Evolutionary conservation across 2,888 invertebrate species (phyloP).

Genomic region (Gasteruption jaculator): DNA sequence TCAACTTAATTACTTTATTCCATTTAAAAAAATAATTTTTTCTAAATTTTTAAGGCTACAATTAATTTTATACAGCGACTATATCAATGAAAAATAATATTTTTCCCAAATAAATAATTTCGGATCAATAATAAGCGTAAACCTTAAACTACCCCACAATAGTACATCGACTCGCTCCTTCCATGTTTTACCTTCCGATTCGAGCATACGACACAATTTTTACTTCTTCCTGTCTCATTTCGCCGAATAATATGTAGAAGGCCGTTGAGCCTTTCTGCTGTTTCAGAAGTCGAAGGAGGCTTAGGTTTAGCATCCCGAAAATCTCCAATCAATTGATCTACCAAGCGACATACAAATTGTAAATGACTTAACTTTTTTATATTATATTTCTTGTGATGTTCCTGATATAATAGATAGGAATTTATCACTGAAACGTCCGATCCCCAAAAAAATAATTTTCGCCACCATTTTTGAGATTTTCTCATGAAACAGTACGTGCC

Average conservation of each 20-base stretch:
- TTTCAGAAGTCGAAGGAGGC: constrained; percentile 12
- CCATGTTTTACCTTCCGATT: constrained; percentile 11
- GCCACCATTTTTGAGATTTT: constrained; percentile 30
- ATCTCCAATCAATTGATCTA: constrained; percentile 16
- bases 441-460: constrained; percentile 30
- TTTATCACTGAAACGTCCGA: constrained; percentile 15
- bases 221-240: constrained; percentile 11
- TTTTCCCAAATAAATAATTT: too few relatives aligned
- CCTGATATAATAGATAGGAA: constrained; percentile 15
- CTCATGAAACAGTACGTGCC: constrained; percentile 16
- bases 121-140: too few relatives aligned
- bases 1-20: too few relatives aligned
- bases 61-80: too few relatives aligned
- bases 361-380: constrained; percentile 12
- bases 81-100: too few relatives aligned
- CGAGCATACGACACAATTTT: constrained; percentile 13
- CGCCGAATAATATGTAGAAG: constrained; percentile 14
- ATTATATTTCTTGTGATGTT: constrained; percentile 13
- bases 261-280: constrained; percentile 14
- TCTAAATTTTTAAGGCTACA: too few relatives aligned
- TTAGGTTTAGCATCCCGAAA: constrained; percentile 14
- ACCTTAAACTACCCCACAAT: too few relatives aligned
- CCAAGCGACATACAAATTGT: constrained; percentile 16
- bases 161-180: constrained; percentile 10
- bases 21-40: too few relatives aligned